Conservation (phyloP, 2,797 vertebrate genomes). For the Chloroceryle amazona region DNA sequence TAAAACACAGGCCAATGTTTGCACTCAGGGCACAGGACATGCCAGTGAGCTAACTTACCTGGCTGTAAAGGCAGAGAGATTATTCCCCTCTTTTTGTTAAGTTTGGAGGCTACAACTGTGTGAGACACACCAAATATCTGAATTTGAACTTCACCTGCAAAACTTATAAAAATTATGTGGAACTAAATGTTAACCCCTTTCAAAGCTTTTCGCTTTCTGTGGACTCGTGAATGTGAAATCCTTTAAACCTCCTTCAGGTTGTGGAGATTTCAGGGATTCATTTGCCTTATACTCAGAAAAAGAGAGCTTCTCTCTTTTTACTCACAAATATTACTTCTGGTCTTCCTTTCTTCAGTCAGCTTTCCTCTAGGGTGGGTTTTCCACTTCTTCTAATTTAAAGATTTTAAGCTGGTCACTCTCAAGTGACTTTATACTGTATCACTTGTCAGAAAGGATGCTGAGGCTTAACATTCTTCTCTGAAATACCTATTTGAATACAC, state of each 20-base stretch:
- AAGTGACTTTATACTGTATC: neutral
- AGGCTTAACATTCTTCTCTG: neutral
- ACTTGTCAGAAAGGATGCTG: neutral
- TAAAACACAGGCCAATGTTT: neutral
- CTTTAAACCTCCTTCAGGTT: neutral
- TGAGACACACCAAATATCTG: neutral
- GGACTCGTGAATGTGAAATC: neutral
- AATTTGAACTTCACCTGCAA: neutral
- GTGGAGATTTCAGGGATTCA: neutral
- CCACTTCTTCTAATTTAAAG: neutral
- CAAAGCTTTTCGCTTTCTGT: neutral
- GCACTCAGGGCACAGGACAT: neutral
- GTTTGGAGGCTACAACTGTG: neutral
- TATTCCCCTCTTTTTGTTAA: neutral
- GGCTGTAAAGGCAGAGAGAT: neutral
- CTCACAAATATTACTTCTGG: neutral
- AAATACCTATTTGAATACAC: neutral
- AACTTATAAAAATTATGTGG: neutral
- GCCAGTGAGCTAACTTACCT: neutral
- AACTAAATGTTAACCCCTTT: neutral
- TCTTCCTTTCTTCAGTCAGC: neutral
- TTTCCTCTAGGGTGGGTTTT: neutral
- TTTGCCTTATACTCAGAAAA: neutral
- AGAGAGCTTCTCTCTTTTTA: neutral
- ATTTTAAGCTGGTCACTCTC: neutral